Base-by-base conservation (phyloP, 1,140 invertebrate species). In the Drosophila sechellia region DNA sequence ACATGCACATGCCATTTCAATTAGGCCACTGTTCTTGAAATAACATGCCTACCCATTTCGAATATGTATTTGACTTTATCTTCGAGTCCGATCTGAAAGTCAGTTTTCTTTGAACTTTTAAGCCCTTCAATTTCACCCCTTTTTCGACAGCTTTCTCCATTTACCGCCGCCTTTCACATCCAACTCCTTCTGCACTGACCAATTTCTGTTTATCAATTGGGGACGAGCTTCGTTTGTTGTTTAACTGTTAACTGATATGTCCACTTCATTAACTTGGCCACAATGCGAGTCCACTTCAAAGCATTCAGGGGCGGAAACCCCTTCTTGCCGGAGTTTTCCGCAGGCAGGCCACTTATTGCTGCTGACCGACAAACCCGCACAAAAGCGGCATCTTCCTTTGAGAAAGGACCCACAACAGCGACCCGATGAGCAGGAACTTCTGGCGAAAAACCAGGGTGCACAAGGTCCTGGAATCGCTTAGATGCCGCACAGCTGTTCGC, bases 211-310 rank as follows among this genome's bases (percentile, higher is more conserved):
- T 68, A 61, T 69, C 76, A 73, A 73, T 79, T 79, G 46, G 40
- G 22, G 31, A 42, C 22, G 58, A 52, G n/a, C 45, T 64, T 35
- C 42, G 11, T 45, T 45, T 43, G 57, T 59, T 59, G 57, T 46
- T 43, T 48, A 58, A 37, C 66, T 66, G 50, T 68, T 54, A 27
- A 54, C 61, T 77, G 81, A 84, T 85, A 80, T 80, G 80, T 85
- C 63, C 81, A 85, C 81, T 84, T 85, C 80, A 84, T 84, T 84
- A 77, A 69, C 65, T 72, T 80, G 54, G 65, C 76, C 80, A 79
- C 79, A 83, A 70, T 42, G 45, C 15, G 35, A 57, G 73, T 45
- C 80, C 71, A 76, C 80, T 84, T 84, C 81, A 85, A 81, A 81
- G 39, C 56, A 56, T 11, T 10, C 58, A 31, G 10, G 34, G 25